A percentile compares a stretch with the other conserved stretches of the same genome.
Conservation (phyloP, 2,888 invertebrate genomes). For the Oxyscelio sp. region DNA sequence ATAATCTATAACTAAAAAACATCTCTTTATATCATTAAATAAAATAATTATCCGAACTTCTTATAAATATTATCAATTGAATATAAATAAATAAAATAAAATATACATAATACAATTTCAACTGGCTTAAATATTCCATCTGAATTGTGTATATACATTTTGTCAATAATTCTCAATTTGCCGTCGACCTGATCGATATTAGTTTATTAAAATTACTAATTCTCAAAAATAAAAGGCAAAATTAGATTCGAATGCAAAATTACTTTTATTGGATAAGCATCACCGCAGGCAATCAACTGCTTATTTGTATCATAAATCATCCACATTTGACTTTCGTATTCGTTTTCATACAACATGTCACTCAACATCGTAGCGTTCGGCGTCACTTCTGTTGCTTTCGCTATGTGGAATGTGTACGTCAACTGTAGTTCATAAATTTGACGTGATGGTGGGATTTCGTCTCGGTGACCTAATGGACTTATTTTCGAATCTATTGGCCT, state of each 20-base stretch:
- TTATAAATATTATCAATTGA: no score
- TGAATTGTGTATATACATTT: no score
- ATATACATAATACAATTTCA: no score
- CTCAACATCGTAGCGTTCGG: slow-evolving; percentile 94
- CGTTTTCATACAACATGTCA: slow-evolving; percentile 97
- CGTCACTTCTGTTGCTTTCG: slow-evolving; percentile 94
- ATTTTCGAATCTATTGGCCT: slow-evolving; percentile 96
- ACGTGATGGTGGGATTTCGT: slow-evolving; percentile 95
- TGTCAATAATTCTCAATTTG: no score
- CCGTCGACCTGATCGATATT: no score
- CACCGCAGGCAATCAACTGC: slow-evolving; percentile 95
- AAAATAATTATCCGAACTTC: no score
- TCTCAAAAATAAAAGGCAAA: no score
- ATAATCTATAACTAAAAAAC: no score
- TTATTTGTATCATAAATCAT: slow-evolving; percentile 98
- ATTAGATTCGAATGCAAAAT: slow-evolving; percentile 71
- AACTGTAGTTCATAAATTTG: slow-evolving; percentile 97
- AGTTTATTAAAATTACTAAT: no score
- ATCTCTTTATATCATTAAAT: no score
- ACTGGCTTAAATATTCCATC: no score
- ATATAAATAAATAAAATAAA: no score
- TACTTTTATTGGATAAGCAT: slow-evolving; percentile 96
- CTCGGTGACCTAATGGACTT: slow-evolving; percentile 93
- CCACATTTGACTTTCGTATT: slow-evolving; percentile 99
- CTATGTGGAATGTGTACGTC: slow-evolving; percentile 95